phyloP scores from a whole-genome alignment of 2,797 vertebrate species.

The Sebastes taczanowskii region DNA sequence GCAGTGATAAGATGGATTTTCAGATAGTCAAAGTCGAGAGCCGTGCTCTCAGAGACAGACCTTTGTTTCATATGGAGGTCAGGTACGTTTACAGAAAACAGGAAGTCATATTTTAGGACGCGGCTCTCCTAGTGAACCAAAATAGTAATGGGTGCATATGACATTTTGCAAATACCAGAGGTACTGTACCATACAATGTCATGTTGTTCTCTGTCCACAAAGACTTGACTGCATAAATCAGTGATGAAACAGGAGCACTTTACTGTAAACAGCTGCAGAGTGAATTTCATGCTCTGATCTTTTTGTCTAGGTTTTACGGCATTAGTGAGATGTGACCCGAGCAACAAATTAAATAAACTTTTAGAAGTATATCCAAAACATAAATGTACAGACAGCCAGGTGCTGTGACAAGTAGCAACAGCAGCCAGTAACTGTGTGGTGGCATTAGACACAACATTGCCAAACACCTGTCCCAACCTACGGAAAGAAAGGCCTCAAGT shows the following conservation, averaged over 20 bases:
- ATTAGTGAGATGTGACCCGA: neutral
- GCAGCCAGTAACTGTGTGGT: neutral
- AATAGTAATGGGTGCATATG: constrained; percentile 46
- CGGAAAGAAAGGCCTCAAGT: neutral
- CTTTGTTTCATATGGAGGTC: constrained; percentile 38
- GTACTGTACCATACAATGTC: constrained; percentile 8
- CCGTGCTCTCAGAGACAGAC: constrained; percentile 12
- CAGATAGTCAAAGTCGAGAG: constrained; percentile 60
- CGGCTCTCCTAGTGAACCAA: constrained; percentile 30
- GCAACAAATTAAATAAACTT: neutral
- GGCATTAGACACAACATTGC: neutral
- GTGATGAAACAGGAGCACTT: neutral
- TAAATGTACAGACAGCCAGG: constrained; percentile 6
- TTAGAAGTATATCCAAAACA: constrained; percentile 6
- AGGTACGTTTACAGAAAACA: constrained; percentile 51
- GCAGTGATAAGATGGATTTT: constrained; percentile 55
- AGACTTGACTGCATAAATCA: constrained; percentile 18
- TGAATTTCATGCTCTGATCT: neutral
- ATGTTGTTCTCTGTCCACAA: constrained; percentile 14
- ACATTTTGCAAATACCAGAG: constrained; percentile 55
- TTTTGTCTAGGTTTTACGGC: neutral
- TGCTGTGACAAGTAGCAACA: neutral
- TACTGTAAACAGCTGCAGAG: constrained; percentile 17
- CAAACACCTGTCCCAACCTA: neutral
- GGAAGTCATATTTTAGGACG: constrained; percentile 43